Evolutionary conservation across 2,113 vertebrate species (phyloP).

Genomic region (Xenotilapia caudafasciata): DNA sequence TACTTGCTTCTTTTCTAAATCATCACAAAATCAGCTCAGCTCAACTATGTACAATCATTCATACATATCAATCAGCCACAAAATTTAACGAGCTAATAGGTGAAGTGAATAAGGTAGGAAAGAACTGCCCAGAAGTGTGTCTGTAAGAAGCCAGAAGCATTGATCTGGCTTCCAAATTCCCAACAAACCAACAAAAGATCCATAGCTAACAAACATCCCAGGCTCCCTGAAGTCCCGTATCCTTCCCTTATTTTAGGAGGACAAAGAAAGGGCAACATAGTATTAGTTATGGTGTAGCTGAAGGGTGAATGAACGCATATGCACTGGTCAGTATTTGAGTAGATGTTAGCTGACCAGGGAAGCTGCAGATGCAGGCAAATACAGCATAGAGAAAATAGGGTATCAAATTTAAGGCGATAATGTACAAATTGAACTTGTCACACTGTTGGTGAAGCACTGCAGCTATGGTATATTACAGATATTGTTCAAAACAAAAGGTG

Average conservation of each 20-base stretch:
- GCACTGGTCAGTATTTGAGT: not conserved
- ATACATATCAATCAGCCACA: not conserved
- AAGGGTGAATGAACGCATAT: not conserved
- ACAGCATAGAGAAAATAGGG: not conserved
- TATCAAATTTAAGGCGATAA: not conserved
- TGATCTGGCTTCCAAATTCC: not conserved
- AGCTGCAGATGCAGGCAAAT: not conserved
- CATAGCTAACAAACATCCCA: not conserved
- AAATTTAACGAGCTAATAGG: not conserved
- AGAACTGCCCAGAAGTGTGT: not conserved
- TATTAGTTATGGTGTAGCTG: not conserved
- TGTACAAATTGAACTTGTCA: not conserved
- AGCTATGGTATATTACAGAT: not conserved
- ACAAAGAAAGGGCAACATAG: not conserved
- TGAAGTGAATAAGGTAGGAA: not conserved
- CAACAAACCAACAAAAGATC: not conserved
- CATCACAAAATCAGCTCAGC: not conserved
- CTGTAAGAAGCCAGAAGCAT: fast-evolving
- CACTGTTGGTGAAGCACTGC: not conserved
- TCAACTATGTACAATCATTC: not conserved
- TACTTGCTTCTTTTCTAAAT: not conserved
- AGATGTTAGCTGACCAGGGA: not conserved
- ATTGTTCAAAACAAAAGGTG: not conserved
- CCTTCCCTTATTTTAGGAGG: not conserved
- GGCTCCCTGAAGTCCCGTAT: not conserved